Percentiles rank a stretch among this genome's conserved stretches.
Conservation (phyloP, 2,113 vertebrate genomes). For the Heterotis niloticus region DNA sequence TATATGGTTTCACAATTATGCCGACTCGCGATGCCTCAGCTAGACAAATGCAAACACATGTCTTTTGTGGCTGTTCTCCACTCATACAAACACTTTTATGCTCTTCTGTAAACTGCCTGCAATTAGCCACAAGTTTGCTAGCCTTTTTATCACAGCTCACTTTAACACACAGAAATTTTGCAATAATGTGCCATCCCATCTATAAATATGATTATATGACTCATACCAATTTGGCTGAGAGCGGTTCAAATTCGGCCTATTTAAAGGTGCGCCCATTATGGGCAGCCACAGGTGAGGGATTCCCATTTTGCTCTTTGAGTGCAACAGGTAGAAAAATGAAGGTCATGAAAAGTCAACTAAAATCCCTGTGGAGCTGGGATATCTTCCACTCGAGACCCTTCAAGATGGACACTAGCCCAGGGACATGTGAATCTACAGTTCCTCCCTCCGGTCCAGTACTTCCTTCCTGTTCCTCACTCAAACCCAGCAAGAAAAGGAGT, state of each 20-base stretch:
- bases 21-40: slow-evolving; percentile 54
- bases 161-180: not conserved
- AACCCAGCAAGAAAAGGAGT: not conserved
- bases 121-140: slow-evolving; percentile 7
- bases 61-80: slow-evolving; percentile 52
- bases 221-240: not conserved
- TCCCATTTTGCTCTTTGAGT: slow-evolving; percentile 14
- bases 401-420: slow-evolving; percentile 18
- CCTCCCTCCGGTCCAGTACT: not conserved
- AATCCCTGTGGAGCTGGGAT: slow-evolving; percentile 13
- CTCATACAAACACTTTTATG: slow-evolving; percentile 50
- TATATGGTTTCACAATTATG: slow-evolving; percentile 44
- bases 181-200: not conserved
- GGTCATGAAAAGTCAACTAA: slow-evolving; percentile 19
- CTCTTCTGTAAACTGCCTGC: slow-evolving; percentile 53
- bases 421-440: slow-evolving; percentile 1
- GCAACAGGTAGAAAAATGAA: slow-evolving; percentile 15
- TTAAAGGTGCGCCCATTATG: slow-evolving; percentile 8
- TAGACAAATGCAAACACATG: slow-evolving; percentile 44
- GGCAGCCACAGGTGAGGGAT: slow-evolving; percentile 32
- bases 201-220: slow-evolving; percentile 4
- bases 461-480: not conserved
- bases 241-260: slow-evolving; percentile 25
- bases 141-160: not conserved
- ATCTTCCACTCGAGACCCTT: slow-evolving; percentile 6